These are phyloP conservation scores for Pycnonotus jocosus DNA, from an alignment of 2,113 vertebrate genomes.

Conservation along the genomic window DNA sequence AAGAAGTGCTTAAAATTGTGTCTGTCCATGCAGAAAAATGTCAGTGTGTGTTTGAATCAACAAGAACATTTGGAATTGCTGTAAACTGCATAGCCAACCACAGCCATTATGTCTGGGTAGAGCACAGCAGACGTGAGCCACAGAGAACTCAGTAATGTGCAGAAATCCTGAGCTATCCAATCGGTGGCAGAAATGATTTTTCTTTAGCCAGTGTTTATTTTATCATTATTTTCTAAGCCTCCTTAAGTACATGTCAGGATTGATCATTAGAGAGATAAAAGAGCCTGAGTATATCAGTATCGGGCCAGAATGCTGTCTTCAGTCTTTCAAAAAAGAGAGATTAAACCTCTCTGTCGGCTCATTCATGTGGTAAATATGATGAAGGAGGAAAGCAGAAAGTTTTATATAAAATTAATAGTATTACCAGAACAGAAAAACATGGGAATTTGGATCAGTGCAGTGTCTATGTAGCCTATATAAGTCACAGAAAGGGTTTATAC, in stretches of 20 bases:
- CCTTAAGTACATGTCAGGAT: constrained; percentile 31
- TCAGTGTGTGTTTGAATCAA: not conserved
- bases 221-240: constrained; percentile 43
- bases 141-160: not conserved
- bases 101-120: not conserved
- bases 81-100: not conserved
- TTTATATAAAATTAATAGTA: constrained; percentile 16
- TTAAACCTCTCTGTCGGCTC: constrained; percentile 12
- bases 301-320: not conserved
- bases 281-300: not conserved
- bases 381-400: not conserved
- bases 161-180: constrained; percentile 11
- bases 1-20: not conserved
- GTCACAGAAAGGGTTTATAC: not conserved
- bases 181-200: not conserved
- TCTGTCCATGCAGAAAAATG: not conserved
- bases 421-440: not conserved
- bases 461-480: not conserved
- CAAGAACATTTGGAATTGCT: not conserved
- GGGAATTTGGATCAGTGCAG: not conserved
- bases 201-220: constrained; percentile 38
- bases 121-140: not conserved
- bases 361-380: not conserved
- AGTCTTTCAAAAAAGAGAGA: not conserved
- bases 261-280: constrained; percentile 47